Conservation (phyloP, 2,888 invertebrate species). For the Drosophila limbata region DNA sequence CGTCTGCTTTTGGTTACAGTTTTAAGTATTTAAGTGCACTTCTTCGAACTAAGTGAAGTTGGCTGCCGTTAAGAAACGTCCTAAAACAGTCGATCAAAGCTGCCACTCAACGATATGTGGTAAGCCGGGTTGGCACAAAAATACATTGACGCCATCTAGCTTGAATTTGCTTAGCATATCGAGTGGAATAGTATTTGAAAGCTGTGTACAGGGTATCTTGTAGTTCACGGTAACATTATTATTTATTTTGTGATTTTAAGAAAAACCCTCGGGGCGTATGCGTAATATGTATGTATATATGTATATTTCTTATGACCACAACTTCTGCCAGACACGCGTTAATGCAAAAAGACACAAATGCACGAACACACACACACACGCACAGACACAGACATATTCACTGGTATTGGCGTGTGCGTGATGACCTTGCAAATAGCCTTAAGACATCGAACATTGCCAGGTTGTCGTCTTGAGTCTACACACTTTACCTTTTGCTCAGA, state of each 20-base stretch:
- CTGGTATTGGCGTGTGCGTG: conserved; percentile 34
- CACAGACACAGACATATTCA: conserved; percentile 21
- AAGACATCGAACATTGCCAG: conserved; percentile 30
- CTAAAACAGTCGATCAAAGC: too few relatives aligned
- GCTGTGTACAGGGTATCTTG: background rate
- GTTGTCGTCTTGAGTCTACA: conserved; percentile 15
- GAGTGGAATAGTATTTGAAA: background rate
- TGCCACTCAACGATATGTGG: too few relatives aligned
- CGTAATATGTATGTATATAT: conserved; percentile 40
- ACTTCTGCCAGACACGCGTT: conserved; percentile 42
- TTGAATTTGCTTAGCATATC: background rate
- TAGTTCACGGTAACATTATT: background rate
- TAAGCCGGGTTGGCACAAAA: too few relatives aligned
- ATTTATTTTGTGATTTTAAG: conserved; percentile 9
- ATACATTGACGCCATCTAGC: background rate
- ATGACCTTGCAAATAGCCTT: conserved; percentile 71
- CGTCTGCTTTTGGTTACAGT: too few relatives aligned
- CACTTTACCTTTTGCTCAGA: conserved; percentile 18
- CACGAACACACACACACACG: background rate
- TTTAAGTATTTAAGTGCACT: too few relatives aligned
- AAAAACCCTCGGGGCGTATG: conserved; percentile 55
- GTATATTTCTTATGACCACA: conserved; percentile 43
- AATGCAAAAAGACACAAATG: conserved; percentile 7
- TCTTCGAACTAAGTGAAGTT: too few relatives aligned
- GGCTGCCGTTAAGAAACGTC: too few relatives aligned